A percentile compares a stretch with the other conserved stretches of the same genome.
phyloP scores from a whole-genome alignment of 1,140 invertebrate species.

The Amyelois transitella region DNA sequence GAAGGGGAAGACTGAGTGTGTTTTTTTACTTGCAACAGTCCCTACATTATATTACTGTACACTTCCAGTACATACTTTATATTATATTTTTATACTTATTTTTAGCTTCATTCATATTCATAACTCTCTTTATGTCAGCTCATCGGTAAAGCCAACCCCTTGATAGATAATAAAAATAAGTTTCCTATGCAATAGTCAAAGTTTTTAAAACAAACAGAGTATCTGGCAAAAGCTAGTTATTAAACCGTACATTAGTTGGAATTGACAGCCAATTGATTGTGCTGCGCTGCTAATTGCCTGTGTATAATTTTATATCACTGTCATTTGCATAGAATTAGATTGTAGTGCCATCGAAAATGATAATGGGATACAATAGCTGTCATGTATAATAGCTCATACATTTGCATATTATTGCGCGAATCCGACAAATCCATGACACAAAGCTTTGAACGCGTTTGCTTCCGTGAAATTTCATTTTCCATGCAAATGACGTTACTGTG shows the following conservation, averaged over 20 bases:
- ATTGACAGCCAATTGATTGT: not conserved
- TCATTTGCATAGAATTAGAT: not conserved
- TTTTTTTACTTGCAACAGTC: not conserved
- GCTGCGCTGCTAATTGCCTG: not conserved
- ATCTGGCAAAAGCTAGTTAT: not conserved
- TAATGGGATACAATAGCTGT: not conserved
- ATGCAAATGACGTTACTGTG: too few relatives aligned
- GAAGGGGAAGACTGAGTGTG: not conserved
- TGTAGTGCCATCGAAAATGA: not conserved
- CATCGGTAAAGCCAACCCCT: too few relatives aligned
- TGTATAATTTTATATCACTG: not conserved
- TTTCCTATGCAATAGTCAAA: too few relatives aligned
- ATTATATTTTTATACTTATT: too few relatives aligned
- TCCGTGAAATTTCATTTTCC: too few relatives aligned
- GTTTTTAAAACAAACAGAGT: too few relatives aligned
- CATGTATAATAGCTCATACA: not conserved
- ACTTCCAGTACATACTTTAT: too few relatives aligned
- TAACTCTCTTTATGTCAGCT: too few relatives aligned
- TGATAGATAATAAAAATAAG: too few relatives aligned
- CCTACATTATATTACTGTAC: too few relatives aligned
- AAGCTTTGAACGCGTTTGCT: too few relatives aligned
- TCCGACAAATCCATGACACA: not conserved
- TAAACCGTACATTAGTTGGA: not conserved
- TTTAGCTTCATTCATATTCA: too few relatives aligned
- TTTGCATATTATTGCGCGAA: not conserved